Percentiles rank a stretch among this genome's conserved stretches.
Conservation (phyloP, 2,888 invertebrate species). For the Flexamia atlantica region DNA sequence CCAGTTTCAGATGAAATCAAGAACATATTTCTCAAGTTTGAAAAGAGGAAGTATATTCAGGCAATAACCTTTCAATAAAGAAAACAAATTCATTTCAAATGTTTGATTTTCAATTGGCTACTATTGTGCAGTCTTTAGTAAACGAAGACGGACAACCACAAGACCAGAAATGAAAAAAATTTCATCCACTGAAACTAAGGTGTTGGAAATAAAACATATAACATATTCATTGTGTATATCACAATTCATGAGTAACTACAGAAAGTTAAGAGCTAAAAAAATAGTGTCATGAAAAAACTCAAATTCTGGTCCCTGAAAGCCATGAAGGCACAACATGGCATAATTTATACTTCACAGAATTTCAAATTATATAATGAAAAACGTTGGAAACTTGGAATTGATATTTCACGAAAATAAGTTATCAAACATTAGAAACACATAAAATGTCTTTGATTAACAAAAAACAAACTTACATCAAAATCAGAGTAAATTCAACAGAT, state of each 20-base stretch:
- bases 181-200: background rate
- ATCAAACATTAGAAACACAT: background rate
- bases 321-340: slow-evolving; percentile 46
- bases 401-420: background rate
- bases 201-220: background rate
- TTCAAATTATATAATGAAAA: slow-evolving; percentile 5
- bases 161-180: background rate
- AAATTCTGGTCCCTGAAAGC: slow-evolving; percentile 43
- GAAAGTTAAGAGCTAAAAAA: background rate
- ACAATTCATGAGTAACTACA: background rate
- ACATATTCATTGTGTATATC: background rate
- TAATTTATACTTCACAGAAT: slow-evolving; percentile 4
- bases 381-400: background rate
- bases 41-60: background rate
- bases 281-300: slow-evolving; percentile 18
- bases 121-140: background rate
- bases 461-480: too few relatives aligned
- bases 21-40: background rate
- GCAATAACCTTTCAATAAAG: background rate
- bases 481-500: too few relatives aligned
- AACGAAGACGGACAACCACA: too few relatives aligned
- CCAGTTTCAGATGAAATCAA: too few relatives aligned
- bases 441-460: slow-evolving; percentile 6
- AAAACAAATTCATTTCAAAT: background rate
- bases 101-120: background rate